Evolutionary conservation across 2,113 vertebrate genomes (phyloP).

Genomic region (Sturnira hondurensis): DNA sequence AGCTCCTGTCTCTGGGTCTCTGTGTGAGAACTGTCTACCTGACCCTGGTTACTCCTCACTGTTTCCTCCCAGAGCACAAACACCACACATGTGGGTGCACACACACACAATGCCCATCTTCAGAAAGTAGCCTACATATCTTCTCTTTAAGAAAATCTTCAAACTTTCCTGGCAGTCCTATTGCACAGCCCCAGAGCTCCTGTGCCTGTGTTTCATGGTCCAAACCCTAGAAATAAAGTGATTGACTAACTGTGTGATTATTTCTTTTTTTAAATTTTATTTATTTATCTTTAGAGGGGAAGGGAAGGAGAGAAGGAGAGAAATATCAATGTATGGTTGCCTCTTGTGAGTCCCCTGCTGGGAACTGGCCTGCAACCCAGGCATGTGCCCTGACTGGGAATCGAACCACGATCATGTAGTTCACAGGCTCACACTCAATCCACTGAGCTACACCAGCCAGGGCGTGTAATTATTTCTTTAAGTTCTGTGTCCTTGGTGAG

Average conservation of each 20-base stretch:
- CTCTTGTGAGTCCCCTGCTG: no score
- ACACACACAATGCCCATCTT: not conserved
- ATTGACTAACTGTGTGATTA: not conserved
- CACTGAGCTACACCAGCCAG: no score
- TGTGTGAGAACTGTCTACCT: not conserved
- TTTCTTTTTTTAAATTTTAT: no score
- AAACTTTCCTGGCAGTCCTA: no score
- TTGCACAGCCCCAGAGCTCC: not conserved
- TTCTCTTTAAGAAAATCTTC: not conserved
- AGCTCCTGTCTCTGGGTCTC: not conserved
- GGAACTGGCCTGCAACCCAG: no score
- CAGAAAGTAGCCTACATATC: not conserved
- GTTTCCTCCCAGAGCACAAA: not conserved
- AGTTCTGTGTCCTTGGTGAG: not conserved
- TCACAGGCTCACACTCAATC: no score
- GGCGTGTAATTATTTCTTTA: not conserved
- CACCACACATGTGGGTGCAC: not conserved
- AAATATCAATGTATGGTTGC: no score
- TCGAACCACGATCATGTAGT: no score
- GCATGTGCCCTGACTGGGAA: no score
- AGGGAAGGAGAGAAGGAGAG: no score
- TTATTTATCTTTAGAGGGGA: no score
- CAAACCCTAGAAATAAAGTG: accelerated
- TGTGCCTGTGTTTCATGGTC: not conserved
- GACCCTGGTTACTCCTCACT: not conserved